These are phyloP conservation scores for Timema cristinae DNA, from an alignment of 2,888 invertebrate species.

Conservation along the genomic window DNA sequence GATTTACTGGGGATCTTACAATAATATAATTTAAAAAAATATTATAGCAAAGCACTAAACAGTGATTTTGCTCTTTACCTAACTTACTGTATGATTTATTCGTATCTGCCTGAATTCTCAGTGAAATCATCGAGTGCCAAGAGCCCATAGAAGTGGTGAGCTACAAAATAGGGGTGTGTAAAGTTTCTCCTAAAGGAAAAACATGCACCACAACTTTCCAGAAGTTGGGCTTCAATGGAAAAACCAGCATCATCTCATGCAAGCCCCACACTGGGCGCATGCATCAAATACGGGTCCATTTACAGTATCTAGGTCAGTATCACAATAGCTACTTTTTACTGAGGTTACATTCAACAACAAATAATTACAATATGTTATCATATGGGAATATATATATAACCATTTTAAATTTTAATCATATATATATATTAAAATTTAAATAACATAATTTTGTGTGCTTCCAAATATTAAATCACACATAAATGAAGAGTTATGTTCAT, in stretches of 20 bases:
- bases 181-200: slow-evolving; percentile 89
- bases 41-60: no score
- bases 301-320: slow-evolving; percentile 85
- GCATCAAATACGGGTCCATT: slow-evolving; percentile 98
- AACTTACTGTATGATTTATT: no score
- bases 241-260: slow-evolving; percentile 90
- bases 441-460: no score
- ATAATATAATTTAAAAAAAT: no score
- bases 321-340: no score
- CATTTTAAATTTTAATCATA: no score
- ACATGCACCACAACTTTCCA: slow-evolving; percentile 89
- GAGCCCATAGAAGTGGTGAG: slow-evolving; percentile 92
- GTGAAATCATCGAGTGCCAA: slow-evolving; percentile 76
- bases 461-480: no score
- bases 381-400: neutral
- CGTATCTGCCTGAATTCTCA: slow-evolving; percentile 41
- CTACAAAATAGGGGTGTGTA: slow-evolving; percentile 94
- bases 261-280: slow-evolving; percentile 95
- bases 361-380: neutral
- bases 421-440: no score
- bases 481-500: no score
- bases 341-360: neutral
- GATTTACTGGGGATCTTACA: no score
- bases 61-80: neutral
- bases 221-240: slow-evolving; percentile 81